Evolutionary conservation across 2,888 invertebrate species (phyloP).

Genomic region (Cryptocephalus moraei): DNA sequence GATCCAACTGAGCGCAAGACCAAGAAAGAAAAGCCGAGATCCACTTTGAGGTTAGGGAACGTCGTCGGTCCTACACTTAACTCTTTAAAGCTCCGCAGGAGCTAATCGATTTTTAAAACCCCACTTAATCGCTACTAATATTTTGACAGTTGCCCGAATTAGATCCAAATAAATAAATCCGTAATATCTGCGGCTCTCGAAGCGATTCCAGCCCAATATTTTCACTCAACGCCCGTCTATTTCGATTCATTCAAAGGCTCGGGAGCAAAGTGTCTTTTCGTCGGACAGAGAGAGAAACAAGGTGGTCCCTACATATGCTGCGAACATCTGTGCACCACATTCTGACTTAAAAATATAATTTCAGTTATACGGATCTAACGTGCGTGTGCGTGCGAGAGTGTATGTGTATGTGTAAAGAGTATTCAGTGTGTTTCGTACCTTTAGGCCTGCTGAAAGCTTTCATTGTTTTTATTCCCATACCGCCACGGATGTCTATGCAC

Average conservation of each 20-base stretch:
- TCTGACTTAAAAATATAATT: slow-evolving; percentile 2
- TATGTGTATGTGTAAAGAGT: too few species aligned
- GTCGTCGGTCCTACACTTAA: too few species aligned
- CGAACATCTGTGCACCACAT: slow-evolving; percentile 8
- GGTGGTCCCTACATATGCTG: slow-evolving; percentile 1
- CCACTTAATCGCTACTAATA: too few species aligned
- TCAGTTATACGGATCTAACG: background rate
- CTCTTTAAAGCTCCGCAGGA: too few species aligned
- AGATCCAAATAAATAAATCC: too few species aligned
- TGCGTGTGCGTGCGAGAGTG: too few species aligned
- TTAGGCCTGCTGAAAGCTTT: slow-evolving; percentile 79
- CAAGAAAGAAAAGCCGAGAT: too few species aligned
- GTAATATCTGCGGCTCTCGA: too few species aligned
- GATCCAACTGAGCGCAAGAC: too few species aligned
- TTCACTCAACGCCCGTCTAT: background rate
- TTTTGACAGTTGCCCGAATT: too few species aligned
- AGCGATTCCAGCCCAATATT: background rate
- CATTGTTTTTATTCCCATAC: slow-evolving; percentile 84
- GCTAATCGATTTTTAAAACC: too few species aligned
- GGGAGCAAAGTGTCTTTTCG: background rate
- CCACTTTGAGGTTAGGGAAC: too few species aligned
- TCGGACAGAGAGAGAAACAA: background rate
- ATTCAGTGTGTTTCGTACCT: slow-evolving; percentile 41
- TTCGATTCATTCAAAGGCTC: background rate
- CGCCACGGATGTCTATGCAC: slow-evolving; percentile 51